Conservation (phyloP, 2,797 vertebrate species). For the Centropyge bicolor region DNA sequence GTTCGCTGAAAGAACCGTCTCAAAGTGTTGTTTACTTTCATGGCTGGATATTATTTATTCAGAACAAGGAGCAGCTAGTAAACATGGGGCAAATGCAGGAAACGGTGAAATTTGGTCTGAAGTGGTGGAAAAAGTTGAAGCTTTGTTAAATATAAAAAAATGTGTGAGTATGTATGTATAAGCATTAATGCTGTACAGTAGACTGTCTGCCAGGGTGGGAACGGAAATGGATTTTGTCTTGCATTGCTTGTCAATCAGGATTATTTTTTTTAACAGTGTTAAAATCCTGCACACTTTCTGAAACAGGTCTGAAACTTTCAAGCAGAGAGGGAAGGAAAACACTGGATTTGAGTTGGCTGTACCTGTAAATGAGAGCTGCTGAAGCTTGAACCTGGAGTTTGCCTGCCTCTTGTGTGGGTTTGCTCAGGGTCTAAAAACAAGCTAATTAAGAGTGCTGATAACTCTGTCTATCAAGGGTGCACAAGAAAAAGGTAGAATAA, state of each 20-base stretch:
- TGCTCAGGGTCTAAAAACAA: constrained; percentile 5
- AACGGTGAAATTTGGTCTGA: too few relatives aligned
- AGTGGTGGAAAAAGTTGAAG: not conserved
- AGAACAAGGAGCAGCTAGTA: not conserved
- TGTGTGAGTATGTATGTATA: not conserved
- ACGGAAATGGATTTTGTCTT: not conserved
- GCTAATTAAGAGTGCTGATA: not conserved
- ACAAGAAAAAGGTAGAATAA: not conserved
- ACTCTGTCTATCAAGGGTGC: not conserved
- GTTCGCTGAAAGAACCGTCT: not conserved
- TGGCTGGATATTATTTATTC: not conserved
- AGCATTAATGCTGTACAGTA: not conserved
- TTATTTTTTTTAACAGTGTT: not conserved
- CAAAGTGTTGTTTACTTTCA: not conserved
- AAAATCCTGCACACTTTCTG: not conserved
- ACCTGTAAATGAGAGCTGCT: not conserved
- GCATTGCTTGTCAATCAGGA: too few relatives aligned
- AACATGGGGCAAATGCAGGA: not conserved
- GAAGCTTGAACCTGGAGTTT: constrained; percentile 6
- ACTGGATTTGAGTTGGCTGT: not conserved
- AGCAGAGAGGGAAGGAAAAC: constrained; percentile 16
- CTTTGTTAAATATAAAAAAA: not conserved
- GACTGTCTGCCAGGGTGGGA: not conserved
- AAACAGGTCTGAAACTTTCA: constrained; percentile 13
- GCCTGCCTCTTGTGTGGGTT: constrained; percentile 20